Percentiles rank a stretch among this genome's conserved stretches.
phyloP scores from a whole-genome alignment of 2,113 vertebrate genomes.

The Drymodes brunneopygia region DNA sequence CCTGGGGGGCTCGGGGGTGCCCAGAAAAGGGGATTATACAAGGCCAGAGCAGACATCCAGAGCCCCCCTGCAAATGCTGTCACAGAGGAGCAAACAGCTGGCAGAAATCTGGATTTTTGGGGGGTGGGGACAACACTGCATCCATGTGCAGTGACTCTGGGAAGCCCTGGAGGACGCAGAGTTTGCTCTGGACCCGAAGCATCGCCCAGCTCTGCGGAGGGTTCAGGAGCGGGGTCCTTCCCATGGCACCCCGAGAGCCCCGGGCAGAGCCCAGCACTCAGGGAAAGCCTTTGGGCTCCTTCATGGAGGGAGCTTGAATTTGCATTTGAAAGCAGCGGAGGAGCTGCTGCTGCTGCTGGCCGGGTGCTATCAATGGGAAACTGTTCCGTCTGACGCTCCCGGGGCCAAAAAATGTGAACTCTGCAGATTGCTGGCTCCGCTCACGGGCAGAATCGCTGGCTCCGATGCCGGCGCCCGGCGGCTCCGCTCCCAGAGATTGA shows the following conservation, averaged over 20 bases:
- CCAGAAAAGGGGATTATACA: fast-evolving
- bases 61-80: not conserved
- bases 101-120: not conserved
- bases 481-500: not conserved
- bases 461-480: not conserved
- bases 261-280: not conserved
- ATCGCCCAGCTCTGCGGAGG: fast-evolving
- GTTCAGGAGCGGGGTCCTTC: not conserved
- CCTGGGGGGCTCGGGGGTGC: not conserved
- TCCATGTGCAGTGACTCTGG: fast-evolving
- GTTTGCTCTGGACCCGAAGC: not conserved
- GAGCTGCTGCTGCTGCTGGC: not conserved
- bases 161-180: fast-evolving
- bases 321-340: constrained; percentile 38
- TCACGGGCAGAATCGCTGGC: not conserved
- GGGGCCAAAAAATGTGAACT: constrained; percentile 11
- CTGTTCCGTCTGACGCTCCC: not conserved
- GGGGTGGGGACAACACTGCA: not conserved
- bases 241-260: not conserved
- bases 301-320: not conserved
- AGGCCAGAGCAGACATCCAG: not conserved
- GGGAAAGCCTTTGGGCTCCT: not conserved
- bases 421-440: constrained; percentile 5
- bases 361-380: constrained; percentile 20
- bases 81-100: not conserved